Base-by-base conservation (phyloP, 1,140 invertebrate species). In the Pseudomyrmex cubaensis region DNA sequence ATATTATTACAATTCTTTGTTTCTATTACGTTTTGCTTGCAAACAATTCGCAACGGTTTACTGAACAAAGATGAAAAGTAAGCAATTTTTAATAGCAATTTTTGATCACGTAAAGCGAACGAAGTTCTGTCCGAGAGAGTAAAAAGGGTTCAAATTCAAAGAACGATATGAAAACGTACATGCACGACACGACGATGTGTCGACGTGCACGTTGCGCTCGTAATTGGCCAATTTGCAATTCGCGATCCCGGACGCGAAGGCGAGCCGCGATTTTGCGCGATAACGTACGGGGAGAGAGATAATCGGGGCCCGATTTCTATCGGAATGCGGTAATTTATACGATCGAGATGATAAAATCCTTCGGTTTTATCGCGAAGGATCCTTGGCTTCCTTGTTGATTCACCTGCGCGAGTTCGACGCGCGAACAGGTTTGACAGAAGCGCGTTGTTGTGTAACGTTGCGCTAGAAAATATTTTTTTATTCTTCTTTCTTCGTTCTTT, bases 221-320 rank as follows among this genome's bases (percentile, higher is more conserved):
- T 83, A 83, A 83, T 83, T 83, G 62, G 73, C 15, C 74, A 83
- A 83, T 83, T 83, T 83, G 82, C 74, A 83, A 64, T 83, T 77
- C 73, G 82, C 82, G 73, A 83, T 77, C 62, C 52, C 44, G 73
- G n/a, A 35, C 35, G 69, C 50, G 69, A 82, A 75, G 70, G 57
- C 48, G 70, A 83, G 46, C 46, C 35, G 62, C 73, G 82, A 83
- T 83, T 77, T 35, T 54, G 50, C 15, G 48, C 52, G 82, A 83
- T 83, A 83, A 83, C n/a, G 20, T 12, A 76, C 35, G 35, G 9
- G 10, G 5, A 35, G 52, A 8, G 52, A 77, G 46, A 83, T 76
- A 76, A 75, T 75, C 61, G 82, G 82, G 17, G 20, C 72, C 82
- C 62, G 73, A 83, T 83, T 83, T 83, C 82, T 83, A 83, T 83